Evolutionary conservation across 2,888 invertebrate species (phyloP).

Genomic region (Drosophila neotestacea): DNA sequence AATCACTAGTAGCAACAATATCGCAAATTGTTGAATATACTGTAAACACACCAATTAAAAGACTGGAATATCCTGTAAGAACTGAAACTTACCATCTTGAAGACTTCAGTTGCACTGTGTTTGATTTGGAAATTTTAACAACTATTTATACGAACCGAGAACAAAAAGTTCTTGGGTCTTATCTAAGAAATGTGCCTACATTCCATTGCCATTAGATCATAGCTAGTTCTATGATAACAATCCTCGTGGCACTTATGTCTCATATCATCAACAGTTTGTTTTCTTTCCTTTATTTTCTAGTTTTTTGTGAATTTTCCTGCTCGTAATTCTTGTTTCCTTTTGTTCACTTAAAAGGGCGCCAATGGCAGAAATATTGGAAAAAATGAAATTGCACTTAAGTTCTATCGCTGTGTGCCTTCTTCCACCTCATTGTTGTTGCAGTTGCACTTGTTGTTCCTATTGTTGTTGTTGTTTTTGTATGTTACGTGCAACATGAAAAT

Average conservation of each 20-base stretch:
- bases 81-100: conserved; percentile 65
- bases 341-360: conserved; percentile 66
- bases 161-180: conserved; percentile 27
- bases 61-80: background rate
- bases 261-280: conserved; percentile 24
- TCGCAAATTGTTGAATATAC: conserved; percentile 37
- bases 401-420: conserved; percentile 60
- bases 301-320: conserved; percentile 6
- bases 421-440: conserved; percentile 12
- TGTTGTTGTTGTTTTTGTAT: conserved; percentile 32
- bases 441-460: conserved; percentile 16
- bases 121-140: background rate
- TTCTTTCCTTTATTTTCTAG: background rate
- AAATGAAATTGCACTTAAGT: conserved; percentile 74
- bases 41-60: conserved; percentile 23
- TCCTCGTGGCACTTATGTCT: conserved; percentile 33
- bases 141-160: conserved; percentile 58
- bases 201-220: conserved; percentile 55
- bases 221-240: conserved; percentile 20
- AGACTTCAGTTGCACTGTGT: conserved; percentile 62
- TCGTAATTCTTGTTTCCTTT: conserved; percentile 41
- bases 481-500: conserved; percentile 78
- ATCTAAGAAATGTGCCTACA: conserved; percentile 36
- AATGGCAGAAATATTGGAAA: conserved; percentile 62
- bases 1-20: conserved; percentile 39